These are phyloP conservation scores for Hirtodrosophila histrioides DNA, from an alignment of 2,888 invertebrate genomes.

Conservation along the genomic window DNA sequence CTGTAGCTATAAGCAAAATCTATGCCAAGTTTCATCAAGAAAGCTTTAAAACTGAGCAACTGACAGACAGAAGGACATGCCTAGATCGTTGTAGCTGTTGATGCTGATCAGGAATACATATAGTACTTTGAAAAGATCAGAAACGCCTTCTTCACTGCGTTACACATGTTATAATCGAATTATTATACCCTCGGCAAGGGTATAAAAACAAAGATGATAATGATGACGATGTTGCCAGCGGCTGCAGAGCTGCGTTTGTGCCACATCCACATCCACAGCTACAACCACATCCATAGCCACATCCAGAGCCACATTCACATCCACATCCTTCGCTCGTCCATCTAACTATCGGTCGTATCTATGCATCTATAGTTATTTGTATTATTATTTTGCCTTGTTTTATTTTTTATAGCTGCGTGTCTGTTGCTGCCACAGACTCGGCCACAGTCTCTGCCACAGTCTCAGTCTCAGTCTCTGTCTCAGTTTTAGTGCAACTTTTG, in stretches of 20 bases:
- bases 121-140: too few species aligned
- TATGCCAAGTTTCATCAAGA: too few species aligned
- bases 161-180: too few species aligned
- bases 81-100: too few species aligned
- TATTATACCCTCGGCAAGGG: too few species aligned
- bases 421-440: conserved; percentile 18
- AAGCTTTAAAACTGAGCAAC: too few species aligned
- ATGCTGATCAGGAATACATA: too few species aligned
- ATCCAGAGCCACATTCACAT: conserved; percentile 9
- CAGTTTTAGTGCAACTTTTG: conserved; percentile 57
- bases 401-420: conserved; percentile 45
- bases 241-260: conserved; percentile 20
- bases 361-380: conserved; percentile 79
- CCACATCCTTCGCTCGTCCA: conserved; percentile 70
- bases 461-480: conserved; percentile 11
- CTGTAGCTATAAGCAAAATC: too few species aligned
- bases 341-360: conserved; percentile 77
- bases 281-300: neutral
- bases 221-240: conserved; percentile 57
- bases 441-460: neutral
- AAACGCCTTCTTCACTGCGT: too few species aligned
- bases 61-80: too few species aligned
- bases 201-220: conserved; percentile 26
- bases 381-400: conserved; percentile 76
- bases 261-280: conserved; percentile 2